Percentiles rank a stretch among this genome's conserved stretches.
Conservation (phyloP, 1,140 invertebrate genomes). For the Chelonus insularis region DNA sequence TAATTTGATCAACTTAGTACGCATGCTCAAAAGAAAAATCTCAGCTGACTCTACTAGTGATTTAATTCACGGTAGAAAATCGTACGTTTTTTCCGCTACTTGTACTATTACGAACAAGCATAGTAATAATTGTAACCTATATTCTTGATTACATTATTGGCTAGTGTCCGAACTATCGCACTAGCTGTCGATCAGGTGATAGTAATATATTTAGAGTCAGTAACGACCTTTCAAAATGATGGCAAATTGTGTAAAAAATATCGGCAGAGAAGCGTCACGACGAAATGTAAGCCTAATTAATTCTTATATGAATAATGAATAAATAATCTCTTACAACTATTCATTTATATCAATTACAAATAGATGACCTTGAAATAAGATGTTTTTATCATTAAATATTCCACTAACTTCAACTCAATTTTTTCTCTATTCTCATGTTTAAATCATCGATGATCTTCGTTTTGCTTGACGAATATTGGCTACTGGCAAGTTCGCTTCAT, state of each 20-base stretch:
- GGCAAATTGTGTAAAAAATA: constrained; percentile 45
- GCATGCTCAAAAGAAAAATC: too few species aligned
- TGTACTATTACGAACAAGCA: too few species aligned
- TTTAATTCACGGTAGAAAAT: too few species aligned
- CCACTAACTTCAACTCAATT: neutral
- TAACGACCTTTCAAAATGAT: constrained; percentile 42
- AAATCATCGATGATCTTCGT: constrained; percentile 33
- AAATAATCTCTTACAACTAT: constrained; percentile 10
- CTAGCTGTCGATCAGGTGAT: constrained; percentile 7
- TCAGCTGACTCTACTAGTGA: too few species aligned
- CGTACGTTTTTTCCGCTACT: too few species aligned
- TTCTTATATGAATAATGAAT: constrained; percentile 17
- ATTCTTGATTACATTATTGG: constrained; percentile 31
- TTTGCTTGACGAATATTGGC: constrained; percentile 36
- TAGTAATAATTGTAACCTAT: neutral
- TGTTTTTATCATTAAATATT: constrained; percentile 10
- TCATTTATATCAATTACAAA: constrained; percentile 20
- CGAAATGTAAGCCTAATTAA: constrained; percentile 48
- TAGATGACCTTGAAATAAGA: constrained; percentile 45
- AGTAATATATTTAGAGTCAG: neutral
- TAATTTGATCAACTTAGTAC: too few species aligned
- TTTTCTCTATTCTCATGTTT: constrained; percentile 22
- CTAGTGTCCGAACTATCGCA: constrained; percentile 24
- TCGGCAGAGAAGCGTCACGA: constrained; percentile 42
- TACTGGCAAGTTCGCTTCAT: constrained; percentile 50